Conservation (phyloP, 2,113 vertebrate genomes). For the Dicerorhinus sumatrensis region DNA sequence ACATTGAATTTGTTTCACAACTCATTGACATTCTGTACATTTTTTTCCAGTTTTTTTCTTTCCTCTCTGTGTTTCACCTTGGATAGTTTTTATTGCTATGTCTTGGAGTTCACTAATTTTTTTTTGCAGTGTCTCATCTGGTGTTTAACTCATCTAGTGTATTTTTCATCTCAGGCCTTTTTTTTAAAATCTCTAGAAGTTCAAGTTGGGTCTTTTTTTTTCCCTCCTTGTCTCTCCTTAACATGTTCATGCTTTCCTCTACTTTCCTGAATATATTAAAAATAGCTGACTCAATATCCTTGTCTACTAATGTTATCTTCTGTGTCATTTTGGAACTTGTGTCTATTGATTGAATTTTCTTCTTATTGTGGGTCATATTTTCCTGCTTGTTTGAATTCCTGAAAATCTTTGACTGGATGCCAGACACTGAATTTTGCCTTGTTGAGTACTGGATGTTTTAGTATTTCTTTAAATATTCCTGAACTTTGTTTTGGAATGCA, state of each 20-base stretch:
- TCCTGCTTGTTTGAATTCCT: background rate
- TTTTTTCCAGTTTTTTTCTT: background rate
- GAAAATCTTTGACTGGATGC: background rate
- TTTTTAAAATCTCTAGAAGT: background rate
- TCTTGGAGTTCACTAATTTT: background rate
- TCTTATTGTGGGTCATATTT: background rate
- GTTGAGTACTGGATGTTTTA: background rate
- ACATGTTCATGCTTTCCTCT: background rate
- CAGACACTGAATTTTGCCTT: constrained; percentile 10
- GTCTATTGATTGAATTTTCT: background rate
- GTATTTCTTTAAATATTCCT: constrained; percentile 33
- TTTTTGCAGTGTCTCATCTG: background rate
- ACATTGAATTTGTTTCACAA: background rate
- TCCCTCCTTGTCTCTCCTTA: background rate
- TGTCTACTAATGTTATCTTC: background rate
- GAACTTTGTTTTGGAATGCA: background rate
- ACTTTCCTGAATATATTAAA: background rate
- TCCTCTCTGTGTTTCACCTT: background rate
- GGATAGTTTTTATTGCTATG: background rate
- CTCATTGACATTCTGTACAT: background rate
- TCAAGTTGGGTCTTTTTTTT: background rate
- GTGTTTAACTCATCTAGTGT: background rate
- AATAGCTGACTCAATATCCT: background rate
- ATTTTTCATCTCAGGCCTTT: background rate
- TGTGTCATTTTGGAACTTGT: background rate